phyloP scores from a whole-genome alignment of 1,140 invertebrate genomes.

The Arion vulgaris region DNA sequence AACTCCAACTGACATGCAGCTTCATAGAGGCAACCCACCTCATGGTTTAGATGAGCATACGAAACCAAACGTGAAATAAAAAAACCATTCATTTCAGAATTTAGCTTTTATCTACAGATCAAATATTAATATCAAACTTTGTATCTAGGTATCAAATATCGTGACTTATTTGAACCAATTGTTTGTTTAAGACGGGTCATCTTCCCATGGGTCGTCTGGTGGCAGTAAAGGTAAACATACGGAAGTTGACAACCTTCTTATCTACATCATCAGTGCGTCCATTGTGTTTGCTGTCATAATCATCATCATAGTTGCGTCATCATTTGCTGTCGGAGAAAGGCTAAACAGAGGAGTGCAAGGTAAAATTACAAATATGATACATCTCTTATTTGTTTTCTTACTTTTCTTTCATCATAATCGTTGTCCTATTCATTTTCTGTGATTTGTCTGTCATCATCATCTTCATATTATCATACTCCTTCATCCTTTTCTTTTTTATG shows the following conservation, averaged over 20 bases:
- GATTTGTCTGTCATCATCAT: not conserved
- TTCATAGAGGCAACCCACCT: no score
- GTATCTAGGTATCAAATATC: no score
- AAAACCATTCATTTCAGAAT: no score
- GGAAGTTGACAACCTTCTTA: not conserved
- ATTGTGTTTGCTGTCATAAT: not conserved
- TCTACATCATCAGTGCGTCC: not conserved
- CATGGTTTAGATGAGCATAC: no score
- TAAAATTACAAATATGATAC: not conserved
- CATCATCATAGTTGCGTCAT: not conserved
- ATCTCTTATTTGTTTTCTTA: not conserved
- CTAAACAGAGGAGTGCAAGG: not conserved
- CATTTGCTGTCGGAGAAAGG: not conserved
- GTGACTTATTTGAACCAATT: no score
- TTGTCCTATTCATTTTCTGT: not conserved
- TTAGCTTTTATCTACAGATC: no score
- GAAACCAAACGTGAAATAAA: no score
- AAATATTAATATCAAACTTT: no score
- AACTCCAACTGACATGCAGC: no score
- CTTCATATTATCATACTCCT: no score
- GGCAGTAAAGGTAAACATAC: not conserved
- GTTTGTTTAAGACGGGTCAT: not conserved
- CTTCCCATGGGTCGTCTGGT: not conserved
- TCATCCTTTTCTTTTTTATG: not conserved
- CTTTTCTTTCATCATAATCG: not conserved